phyloP scores from a whole-genome alignment of 1,140 invertebrate genomes.

The Bombus fervidus region DNA sequence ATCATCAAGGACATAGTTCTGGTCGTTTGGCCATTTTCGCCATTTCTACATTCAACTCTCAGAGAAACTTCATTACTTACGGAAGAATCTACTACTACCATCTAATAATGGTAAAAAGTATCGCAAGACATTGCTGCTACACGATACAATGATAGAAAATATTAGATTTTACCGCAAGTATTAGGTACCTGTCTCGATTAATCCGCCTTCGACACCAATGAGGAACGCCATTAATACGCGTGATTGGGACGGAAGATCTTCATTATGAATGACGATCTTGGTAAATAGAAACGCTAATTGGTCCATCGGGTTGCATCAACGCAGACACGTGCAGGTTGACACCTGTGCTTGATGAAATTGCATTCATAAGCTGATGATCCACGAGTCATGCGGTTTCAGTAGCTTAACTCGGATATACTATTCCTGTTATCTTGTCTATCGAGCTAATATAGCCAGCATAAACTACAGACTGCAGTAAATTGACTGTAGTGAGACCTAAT shows the following conservation, averaged over 20 bases:
- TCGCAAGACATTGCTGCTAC: background rate
- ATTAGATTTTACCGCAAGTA: background rate
- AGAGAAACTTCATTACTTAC: background rate
- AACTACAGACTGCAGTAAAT: constrained; percentile 9
- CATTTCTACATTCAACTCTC: background rate
- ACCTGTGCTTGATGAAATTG: constrained; percentile 5
- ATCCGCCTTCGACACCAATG: background rate
- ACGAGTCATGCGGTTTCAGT: constrained; percentile 24
- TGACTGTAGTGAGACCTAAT: constrained; percentile 12
- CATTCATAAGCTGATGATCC: constrained; percentile 30
- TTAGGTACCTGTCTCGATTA: background rate
- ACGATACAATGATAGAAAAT: background rate
- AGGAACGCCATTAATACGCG: background rate
- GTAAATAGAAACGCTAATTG: constrained; percentile 26
- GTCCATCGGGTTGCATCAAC: background rate
- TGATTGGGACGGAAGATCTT: constrained; percentile 2
- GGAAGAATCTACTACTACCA: background rate
- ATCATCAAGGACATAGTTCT: no score
- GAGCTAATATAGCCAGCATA: background rate
- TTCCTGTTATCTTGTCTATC: constrained; percentile 32
- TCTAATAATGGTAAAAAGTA: background rate
- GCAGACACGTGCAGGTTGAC: constrained; percentile 3
- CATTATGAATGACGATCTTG: constrained; percentile 1
- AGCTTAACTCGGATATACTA: constrained; percentile 35
- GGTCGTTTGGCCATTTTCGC: no score